Conservation (phyloP, 2,113 vertebrate species). For the Scomber japonicus region DNA sequence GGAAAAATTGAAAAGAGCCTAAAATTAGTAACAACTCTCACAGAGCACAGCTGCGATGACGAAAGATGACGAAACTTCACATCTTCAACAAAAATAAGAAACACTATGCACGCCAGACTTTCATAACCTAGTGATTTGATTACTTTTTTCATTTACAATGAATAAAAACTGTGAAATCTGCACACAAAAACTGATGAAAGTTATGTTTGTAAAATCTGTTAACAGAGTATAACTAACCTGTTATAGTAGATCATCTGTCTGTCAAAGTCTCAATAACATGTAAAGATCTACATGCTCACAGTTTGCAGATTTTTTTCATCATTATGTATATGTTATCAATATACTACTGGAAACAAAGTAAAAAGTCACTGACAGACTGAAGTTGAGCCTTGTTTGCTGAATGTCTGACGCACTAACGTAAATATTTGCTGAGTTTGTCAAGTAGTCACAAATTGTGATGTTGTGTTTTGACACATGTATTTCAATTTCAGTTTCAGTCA, state of each 20-base stretch:
- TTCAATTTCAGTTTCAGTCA: no score
- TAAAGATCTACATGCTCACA: background rate
- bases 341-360: no score
- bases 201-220: background rate
- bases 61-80: background rate
- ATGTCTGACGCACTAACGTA: no score
- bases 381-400: no score
- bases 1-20: background rate
- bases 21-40: background rate
- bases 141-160: background rate
- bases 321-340: background rate
- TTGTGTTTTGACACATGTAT: no score
- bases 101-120: background rate
- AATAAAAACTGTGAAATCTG: background rate
- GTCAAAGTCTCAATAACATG: background rate
- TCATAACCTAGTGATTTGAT: background rate
- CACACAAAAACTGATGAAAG: background rate
- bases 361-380: no score
- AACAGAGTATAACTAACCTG: background rate
- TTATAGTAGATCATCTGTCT: background rate
- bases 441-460: no score
- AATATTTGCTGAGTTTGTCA: no score
- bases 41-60: constrained; percentile 6
- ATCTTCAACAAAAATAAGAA: background rate
- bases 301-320: background rate